A percentile compares a stretch with the other conserved stretches of the same genome.
Evolutionary conservation across 2,113 vertebrate species (phyloP).

Genomic region (Dascyllus trimaculatus): DNA sequence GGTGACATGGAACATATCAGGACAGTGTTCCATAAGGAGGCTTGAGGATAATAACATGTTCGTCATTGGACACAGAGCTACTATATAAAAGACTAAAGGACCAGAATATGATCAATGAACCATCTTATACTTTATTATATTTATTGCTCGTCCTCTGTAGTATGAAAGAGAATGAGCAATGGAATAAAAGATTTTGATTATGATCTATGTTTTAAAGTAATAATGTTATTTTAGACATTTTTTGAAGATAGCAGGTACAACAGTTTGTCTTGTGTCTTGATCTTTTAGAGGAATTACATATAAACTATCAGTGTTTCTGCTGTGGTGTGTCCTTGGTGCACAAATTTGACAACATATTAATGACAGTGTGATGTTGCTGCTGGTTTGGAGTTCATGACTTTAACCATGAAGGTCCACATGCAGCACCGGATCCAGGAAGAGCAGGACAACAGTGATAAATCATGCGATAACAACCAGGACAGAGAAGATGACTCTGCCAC

Average conservation of each 20-base stretch:
- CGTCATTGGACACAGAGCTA: too few species aligned
- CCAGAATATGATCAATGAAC: too few species aligned
- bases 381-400: slow-evolving; percentile 23
- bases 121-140: not conserved
- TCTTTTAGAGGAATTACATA: not conserved
- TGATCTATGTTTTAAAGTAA: too few species aligned
- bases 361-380: not conserved
- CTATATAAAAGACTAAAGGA: not conserved
- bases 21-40: slow-evolving; percentile 7
- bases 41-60: not conserved
- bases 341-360: slow-evolving; percentile 1
- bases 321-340: slow-evolving; percentile 20
- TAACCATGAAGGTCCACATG: slow-evolving; percentile 15
- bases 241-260: not conserved
- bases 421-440: slow-evolving; percentile 1
- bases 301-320: not conserved
- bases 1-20: slow-evolving; percentile 3
- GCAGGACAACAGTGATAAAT: slow-evolving; percentile 48
- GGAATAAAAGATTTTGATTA: too few species aligned
- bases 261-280: not conserved
- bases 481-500: slow-evolving; percentile 44
- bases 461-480: slow-evolving; percentile 47
- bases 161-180: too few species aligned
- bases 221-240: too few species aligned
- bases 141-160: too few species aligned